phyloP scores from a whole-genome alignment of 2,888 invertebrate species.

The Ischnura elegans region DNA sequence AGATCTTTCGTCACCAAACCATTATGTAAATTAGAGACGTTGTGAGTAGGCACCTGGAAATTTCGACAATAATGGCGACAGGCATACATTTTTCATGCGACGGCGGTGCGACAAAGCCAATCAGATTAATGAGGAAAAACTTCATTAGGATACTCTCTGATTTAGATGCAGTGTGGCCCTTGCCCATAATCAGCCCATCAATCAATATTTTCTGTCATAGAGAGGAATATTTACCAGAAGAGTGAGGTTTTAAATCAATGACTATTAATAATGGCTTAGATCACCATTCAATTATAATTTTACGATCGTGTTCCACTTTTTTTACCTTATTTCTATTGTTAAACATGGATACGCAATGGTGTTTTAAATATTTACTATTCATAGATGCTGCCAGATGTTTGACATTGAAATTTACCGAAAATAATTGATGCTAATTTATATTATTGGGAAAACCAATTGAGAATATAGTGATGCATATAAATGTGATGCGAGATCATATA shows the following conservation, averaged over 20 bases:
- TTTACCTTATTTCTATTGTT: background rate
- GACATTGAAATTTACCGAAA: background rate
- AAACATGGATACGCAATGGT: background rate
- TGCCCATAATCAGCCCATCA: background rate
- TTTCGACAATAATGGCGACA: too few species aligned
- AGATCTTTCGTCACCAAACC: background rate
- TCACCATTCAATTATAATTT: background rate
- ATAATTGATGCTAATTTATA: background rate
- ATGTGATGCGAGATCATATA: background rate
- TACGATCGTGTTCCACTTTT: background rate
- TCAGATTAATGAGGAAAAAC: background rate
- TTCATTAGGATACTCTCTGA: background rate
- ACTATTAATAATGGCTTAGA: background rate
- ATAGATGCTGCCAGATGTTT: background rate
- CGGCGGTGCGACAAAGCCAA: background rate
- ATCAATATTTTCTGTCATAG: background rate
- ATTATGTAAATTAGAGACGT: background rate
- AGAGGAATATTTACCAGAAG: background rate
- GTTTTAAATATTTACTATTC: background rate
- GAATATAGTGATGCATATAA: background rate
- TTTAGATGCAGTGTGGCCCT: background rate
- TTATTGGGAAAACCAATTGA: background rate
- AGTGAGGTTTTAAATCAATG: background rate
- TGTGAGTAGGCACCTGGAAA: background rate
- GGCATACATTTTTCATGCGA: background rate